phyloP scores from a whole-genome alignment of 2,797 vertebrate species.

The Helicolenus hilgendorfi region DNA sequence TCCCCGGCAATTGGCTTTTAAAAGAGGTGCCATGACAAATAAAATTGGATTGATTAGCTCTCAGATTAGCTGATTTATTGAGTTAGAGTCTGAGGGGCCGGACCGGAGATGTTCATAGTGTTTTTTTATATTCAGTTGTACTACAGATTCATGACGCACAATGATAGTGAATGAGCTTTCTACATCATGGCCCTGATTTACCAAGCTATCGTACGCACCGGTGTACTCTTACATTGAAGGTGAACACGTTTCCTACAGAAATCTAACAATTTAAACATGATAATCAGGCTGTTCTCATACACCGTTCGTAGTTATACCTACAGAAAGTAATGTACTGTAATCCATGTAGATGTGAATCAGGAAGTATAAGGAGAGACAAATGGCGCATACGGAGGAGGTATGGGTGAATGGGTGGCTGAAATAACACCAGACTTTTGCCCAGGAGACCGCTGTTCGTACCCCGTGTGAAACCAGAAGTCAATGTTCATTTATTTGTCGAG shows the following conservation, averaged over 20 bases:
- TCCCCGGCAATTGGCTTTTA: conserved; percentile 60
- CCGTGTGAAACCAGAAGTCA: neutral
- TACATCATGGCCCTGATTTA: conserved; percentile 9
- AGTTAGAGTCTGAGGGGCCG: conserved; percentile 14
- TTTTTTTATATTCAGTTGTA: conserved; percentile 31
- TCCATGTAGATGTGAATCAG: neutral
- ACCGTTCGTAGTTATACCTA: neutral
- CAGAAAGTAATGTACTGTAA: neutral
- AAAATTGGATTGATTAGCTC: conserved; percentile 71
- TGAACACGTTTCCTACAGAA: neutral
- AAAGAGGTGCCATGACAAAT: conserved; percentile 72
- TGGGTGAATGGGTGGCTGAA: too few species aligned
- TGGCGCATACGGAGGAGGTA: too few species aligned
- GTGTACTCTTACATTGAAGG: neutral
- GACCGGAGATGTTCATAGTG: conserved; percentile 8
- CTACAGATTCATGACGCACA: neutral
- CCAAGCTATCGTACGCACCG: neutral
- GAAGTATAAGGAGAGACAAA: neutral
- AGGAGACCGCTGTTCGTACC: too few species aligned
- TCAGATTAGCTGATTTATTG: conserved; percentile 76
- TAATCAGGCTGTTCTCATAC: neutral
- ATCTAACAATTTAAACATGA: neutral
- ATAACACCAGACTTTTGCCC: too few species aligned
- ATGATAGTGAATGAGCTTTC: neutral
- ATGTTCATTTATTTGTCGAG: neutral